Evolutionary conservation across 2,888 invertebrate genomes (phyloP), one percentile per base, ranked within the genome.

Genomic region (Hipparchia semele): DNA sequence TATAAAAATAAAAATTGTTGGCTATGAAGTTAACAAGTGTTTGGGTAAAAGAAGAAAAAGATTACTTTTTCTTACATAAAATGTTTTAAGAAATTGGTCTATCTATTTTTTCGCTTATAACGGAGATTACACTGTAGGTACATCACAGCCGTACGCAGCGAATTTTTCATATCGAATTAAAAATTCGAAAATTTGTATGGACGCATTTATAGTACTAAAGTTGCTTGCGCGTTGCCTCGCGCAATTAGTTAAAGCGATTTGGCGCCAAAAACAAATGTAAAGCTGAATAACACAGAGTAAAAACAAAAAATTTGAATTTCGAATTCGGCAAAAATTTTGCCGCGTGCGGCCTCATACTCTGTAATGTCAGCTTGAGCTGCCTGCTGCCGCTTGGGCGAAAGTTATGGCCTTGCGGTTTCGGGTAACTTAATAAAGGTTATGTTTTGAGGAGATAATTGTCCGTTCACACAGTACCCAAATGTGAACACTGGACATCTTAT

Each of bases 401-500:
- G 58, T 68, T 56, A 58, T 23, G 58, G 58, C 9, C 58, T 23
- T 60, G 59, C 23, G 59, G 39, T 60, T 12, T 58, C 13, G 9
- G 53, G 39, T 60, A 9, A 53, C 49, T 7, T 53, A 53, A 45
- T 65, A 46, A 70, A 60, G 51, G 64, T 71, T 60, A 60, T 53
- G 60, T 67, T 71, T 65, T 65, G 33, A 49, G 51, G 64, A 70
- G 54, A 64, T 56, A 64, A 45, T 71, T 39, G 12, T 53, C 10
- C 10, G 46, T 71, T 61, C 53, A 64, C 46, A 46, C n/a, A 45
- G 12, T 46, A 23, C 23, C 23, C 1, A 54, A 56, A 58, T 62
- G 65, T 58, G 68, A 70, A 70, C 72, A 69, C 73, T 54, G 64
- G 68, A 68, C 65, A 73, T 69, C 71, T 73, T 74, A 70, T 68